phyloP scores from a whole-genome alignment of 2,797 vertebrate species.

The Microchirus variegatus region DNA sequence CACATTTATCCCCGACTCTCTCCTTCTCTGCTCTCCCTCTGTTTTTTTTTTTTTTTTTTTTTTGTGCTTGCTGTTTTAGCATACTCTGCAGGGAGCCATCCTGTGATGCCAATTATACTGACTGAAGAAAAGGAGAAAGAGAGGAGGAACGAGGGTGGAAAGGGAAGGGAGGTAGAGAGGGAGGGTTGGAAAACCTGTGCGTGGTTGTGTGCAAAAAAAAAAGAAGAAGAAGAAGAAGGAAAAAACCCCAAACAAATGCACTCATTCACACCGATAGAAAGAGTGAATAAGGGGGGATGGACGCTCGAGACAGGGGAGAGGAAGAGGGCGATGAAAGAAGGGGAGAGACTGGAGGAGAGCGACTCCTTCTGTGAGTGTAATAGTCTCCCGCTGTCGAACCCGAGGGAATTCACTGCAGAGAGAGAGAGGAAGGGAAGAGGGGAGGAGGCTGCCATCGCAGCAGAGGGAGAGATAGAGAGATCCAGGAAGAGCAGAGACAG shows the following conservation, averaged over 20 bases:
- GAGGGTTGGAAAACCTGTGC: slow-evolving; percentile 50
- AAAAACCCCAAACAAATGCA: slow-evolving; percentile 42
- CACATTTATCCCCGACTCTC: not conserved
- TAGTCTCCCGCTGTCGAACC: slow-evolving; percentile 82
- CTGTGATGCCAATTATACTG: slow-evolving; percentile 84
- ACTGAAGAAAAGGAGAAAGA: slow-evolving; percentile 74
- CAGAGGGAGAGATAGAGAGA: slow-evolving; percentile 24
- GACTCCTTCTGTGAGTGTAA: slow-evolving; percentile 84
- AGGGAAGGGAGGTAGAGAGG: slow-evolving; percentile 3
- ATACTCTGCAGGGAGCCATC: slow-evolving; percentile 82
- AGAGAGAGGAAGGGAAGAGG: slow-evolving; percentile 65
- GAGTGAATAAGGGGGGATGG: slow-evolving; percentile 48
- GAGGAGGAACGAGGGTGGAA: slow-evolving; percentile 38
- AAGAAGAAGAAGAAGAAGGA: no score
- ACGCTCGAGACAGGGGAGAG: slow-evolving; percentile 34
- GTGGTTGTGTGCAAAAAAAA: slow-evolving; percentile 2
- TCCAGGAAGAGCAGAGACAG: slow-evolving; percentile 37
- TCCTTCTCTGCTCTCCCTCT: slow-evolving; percentile 15
- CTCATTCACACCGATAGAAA: slow-evolving; percentile 48
- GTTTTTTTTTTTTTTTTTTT: no score
- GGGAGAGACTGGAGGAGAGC: slow-evolving; percentile 72
- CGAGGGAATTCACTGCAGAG: slow-evolving; percentile 81
- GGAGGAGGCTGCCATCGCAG: slow-evolving; percentile 53
- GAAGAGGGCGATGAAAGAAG: slow-evolving; percentile 56
- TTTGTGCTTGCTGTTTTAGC: slow-evolving; percentile 80